Percentiles rank a stretch among this genome's conserved stretches.
These are phyloP conservation scores for Cydia fagiglandana DNA, from an alignment of 1,140 invertebrate species.

Conservation along the genomic window DNA sequence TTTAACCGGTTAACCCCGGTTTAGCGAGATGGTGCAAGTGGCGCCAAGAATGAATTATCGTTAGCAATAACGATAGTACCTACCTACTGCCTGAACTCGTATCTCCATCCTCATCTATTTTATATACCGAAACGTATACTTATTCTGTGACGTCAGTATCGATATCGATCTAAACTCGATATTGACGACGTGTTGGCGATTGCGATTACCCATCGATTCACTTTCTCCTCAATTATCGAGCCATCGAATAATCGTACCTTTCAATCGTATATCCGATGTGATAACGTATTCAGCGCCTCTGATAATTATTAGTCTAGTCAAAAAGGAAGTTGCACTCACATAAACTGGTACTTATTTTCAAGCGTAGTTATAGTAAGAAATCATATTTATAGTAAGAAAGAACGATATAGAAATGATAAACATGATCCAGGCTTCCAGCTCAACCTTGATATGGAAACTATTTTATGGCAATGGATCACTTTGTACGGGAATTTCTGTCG, in stretches of 20 bases:
- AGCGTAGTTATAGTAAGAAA: too few species aligned
- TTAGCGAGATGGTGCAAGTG: too few species aligned
- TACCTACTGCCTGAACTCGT: not conserved
- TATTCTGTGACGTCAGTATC: not conserved
- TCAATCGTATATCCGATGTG: constrained; percentile 35
- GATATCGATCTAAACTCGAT: constrained; percentile 25
- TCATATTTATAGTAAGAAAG: too few species aligned
- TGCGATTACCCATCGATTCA: constrained; percentile 40
- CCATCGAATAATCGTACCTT: constrained; percentile 40
- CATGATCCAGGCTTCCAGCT: too few species aligned
- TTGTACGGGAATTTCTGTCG: too few species aligned
- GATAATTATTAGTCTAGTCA: constrained; percentile 21
- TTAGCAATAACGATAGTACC: not conserved
- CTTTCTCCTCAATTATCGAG: constrained; percentile 43
- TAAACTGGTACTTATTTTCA: not conserved
- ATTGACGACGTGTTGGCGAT: constrained; percentile 27
- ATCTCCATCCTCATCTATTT: constrained; percentile 1
- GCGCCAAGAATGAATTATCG: too few species aligned
- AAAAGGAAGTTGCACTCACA: not conserved
- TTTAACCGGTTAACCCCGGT: too few species aligned
- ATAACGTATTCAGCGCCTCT: constrained; percentile 25
- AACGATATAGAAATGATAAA: too few species aligned
- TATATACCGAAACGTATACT: constrained; percentile 7
- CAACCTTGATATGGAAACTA: too few species aligned
- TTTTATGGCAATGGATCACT: too few species aligned